Percentiles rank a stretch among this genome's conserved stretches.
These are phyloP conservation scores for Mus caroli DNA, from an alignment of 2,797 vertebrate species.

Conservation along the genomic window DNA sequence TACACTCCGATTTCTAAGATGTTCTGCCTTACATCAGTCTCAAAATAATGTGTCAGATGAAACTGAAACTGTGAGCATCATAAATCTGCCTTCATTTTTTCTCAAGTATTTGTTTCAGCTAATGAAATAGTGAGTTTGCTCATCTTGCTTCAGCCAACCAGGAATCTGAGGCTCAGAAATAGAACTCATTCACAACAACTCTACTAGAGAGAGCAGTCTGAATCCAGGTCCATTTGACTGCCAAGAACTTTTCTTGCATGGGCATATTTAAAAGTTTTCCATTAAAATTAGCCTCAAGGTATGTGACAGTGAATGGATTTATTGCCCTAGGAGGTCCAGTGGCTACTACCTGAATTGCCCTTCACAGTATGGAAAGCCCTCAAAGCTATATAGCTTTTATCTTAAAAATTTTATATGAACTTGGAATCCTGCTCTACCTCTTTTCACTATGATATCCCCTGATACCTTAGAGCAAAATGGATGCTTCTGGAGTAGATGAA, in stretches of 20 bases:
- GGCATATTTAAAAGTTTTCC: conserved; percentile 17
- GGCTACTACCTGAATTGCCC: not conserved
- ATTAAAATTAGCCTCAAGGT: conserved; percentile 15
- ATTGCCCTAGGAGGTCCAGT: not conserved
- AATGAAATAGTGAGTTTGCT: not conserved
- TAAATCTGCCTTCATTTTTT: not conserved
- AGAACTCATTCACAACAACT: not conserved
- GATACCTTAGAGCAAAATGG: not conserved
- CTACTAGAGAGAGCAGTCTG: not conserved
- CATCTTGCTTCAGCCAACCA: not conserved
- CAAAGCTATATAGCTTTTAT: conserved; percentile 23
- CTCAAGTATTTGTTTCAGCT: no score
- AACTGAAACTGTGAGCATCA: not conserved
- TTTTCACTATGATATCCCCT: not conserved
- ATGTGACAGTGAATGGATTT: conserved; percentile 34
- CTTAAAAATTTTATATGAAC: conserved; percentile 51
- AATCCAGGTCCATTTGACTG: not conserved
- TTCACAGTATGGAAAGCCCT: not conserved
- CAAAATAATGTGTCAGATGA: not conserved
- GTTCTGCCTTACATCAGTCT: not conserved
- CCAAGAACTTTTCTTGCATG: not conserved
- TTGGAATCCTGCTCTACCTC: conserved; percentile 9
- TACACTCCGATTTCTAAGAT: not conserved
- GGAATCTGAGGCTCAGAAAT: not conserved
- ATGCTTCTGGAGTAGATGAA: not conserved